Percentiles rank a stretch among this genome's conserved stretches.
Conservation (phyloP, 1,140 invertebrate genomes). For the Drosophila insularis region DNA sequence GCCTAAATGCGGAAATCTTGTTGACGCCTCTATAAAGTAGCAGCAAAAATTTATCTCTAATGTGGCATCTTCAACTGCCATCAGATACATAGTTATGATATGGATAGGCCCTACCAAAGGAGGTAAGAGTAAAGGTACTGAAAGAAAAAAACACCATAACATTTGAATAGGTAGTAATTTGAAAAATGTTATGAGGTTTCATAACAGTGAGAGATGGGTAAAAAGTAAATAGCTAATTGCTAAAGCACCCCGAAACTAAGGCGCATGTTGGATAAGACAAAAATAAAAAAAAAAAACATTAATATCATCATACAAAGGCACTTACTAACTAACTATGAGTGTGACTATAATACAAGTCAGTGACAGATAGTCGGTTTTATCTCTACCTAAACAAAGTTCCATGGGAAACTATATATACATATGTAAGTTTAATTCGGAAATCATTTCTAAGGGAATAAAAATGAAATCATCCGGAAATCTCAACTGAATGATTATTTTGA, state of each 20-base stretch:
- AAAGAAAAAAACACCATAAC: neutral
- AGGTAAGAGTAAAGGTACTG: too few species aligned
- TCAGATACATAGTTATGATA: slow-evolving; percentile 64
- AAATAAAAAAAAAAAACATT: neutral
- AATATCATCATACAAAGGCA: neutral
- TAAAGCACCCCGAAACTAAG: neutral
- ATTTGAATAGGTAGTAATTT: slow-evolving; percentile 59
- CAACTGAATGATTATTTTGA: too few species aligned
- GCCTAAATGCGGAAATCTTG: slow-evolving; percentile 67
- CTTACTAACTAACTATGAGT: too few species aligned
- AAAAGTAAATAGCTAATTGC: slow-evolving; percentile 45
- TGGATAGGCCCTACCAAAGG: slow-evolving; percentile 39
- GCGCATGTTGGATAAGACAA: neutral
- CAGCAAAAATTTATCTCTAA: slow-evolving; percentile 63
- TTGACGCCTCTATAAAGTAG: slow-evolving; percentile 50
- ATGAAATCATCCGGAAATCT: too few species aligned
- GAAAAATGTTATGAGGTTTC: slow-evolving; percentile 59
- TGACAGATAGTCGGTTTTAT: too few species aligned
- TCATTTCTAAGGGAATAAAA: too few species aligned
- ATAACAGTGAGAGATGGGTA: slow-evolving; percentile 46
- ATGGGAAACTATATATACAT: too few species aligned
- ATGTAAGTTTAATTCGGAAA: too few species aligned
- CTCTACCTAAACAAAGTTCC: too few species aligned
- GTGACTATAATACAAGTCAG: too few species aligned
- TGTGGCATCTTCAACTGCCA: slow-evolving; percentile 45